Evolutionary conservation across 2,113 vertebrate genomes (phyloP).

Genomic region (Fregetta grallaria): DNA sequence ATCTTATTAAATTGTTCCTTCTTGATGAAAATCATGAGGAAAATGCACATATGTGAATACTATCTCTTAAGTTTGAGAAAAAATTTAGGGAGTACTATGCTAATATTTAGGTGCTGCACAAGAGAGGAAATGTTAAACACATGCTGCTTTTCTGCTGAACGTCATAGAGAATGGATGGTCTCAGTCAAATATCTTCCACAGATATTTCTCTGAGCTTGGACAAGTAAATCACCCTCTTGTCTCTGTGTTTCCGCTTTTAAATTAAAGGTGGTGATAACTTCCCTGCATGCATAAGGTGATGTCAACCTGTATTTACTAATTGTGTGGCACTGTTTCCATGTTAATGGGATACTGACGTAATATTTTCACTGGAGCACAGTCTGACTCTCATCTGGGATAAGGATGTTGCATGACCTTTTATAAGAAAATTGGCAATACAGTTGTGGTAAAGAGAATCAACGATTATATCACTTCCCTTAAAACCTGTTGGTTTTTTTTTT

Average conservation of each 20-base stretch:
- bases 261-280: background rate
- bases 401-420: background rate
- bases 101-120: background rate
- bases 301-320: background rate
- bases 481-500: background rate
- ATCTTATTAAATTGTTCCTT: background rate
- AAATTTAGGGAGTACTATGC: fast-evolving
- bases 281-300: background rate
- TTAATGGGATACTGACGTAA: background rate
- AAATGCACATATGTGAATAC: background rate
- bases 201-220: background rate
- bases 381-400: background rate
- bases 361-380: background rate
- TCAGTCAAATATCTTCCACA: background rate
- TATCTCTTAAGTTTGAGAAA: background rate
- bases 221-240: background rate
- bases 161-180: background rate
- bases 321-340: background rate
- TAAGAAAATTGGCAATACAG: background rate
- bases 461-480: background rate
- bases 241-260: background rate
- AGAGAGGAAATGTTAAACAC: background rate
- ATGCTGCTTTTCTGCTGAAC: background rate
- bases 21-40: background rate
- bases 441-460: background rate